Conservation (phyloP, 2,888 invertebrate species). For the Cynaeus angustus region DNA sequence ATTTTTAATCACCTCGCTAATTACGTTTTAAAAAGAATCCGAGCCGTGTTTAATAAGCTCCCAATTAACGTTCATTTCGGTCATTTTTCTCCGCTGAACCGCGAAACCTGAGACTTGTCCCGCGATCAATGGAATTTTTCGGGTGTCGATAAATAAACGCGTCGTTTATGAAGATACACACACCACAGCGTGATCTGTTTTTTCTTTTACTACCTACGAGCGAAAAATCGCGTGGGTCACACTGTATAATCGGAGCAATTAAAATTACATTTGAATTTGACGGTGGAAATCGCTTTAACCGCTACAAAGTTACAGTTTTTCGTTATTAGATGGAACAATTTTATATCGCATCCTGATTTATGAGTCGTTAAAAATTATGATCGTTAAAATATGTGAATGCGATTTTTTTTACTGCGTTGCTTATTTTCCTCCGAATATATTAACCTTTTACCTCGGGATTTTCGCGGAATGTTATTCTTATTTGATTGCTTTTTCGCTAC, state of each 20-base stretch:
- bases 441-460: neutral
- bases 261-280: slow-evolving; percentile 20
- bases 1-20: slow-evolving; percentile 26
- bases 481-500: slow-evolving; percentile 12
- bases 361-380: slow-evolving; percentile 34
- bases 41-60: slow-evolving; percentile 20
- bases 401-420: slow-evolving; percentile 14
- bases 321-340: slow-evolving; percentile 22
- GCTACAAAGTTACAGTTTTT: slow-evolving; percentile 23
- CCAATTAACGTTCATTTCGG: slow-evolving; percentile 13
- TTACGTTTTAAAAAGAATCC: slow-evolving; percentile 30
- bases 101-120: no score
- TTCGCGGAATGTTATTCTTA: slow-evolving; percentile 1
- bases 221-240: slow-evolving; percentile 16
- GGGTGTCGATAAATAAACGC: neutral
- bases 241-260: slow-evolving; percentile 28
- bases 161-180: no score
- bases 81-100: slow-evolving; percentile 13
- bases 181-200: no score
- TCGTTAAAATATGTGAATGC: slow-evolving; percentile 31
- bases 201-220: neutral
- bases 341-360: slow-evolving; percentile 33
- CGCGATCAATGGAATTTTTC: no score
- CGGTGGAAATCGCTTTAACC: slow-evolving; percentile 4
- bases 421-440: slow-evolving; percentile 8